Evolutionary conservation across 2,888 invertebrate genomes (phyloP).

Genomic region (Dicranocentrus wangi): DNA sequence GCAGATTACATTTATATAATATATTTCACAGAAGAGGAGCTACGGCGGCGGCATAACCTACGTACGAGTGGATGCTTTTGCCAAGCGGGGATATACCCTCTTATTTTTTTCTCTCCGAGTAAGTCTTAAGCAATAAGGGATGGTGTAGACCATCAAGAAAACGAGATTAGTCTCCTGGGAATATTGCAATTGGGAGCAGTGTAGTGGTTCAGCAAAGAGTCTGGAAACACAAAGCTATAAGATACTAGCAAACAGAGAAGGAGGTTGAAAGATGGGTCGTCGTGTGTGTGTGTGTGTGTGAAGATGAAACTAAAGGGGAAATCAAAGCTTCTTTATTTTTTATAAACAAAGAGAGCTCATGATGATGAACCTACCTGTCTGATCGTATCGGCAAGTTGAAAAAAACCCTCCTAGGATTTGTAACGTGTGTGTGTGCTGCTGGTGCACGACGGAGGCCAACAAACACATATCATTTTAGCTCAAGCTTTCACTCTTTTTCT

Average conservation of each 20-base stretch:
- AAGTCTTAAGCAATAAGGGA: slow-evolving; percentile 1
- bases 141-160: slow-evolving; percentile 44
- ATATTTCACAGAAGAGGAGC: background rate
- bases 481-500: too few relatives aligned
- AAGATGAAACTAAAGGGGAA: slow-evolving; percentile 11
- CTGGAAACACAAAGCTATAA: background rate
- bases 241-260: background rate
- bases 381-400: background rate
- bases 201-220: background rate
- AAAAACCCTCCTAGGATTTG: background rate
- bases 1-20: too few relatives aligned
- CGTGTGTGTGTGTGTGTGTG: too few relatives aligned
- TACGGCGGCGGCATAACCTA: too few relatives aligned
- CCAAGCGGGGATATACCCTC: too few relatives aligned
- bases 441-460: too few relatives aligned
- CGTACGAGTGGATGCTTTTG: too few relatives aligned
- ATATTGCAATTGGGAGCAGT: slow-evolving; percentile 20
- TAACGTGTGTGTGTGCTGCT: too few relatives aligned
- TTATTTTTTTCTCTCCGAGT: too few relatives aligned
- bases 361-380: slow-evolving; percentile 1
- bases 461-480: too few relatives aligned
- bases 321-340: slow-evolving; percentile 14
- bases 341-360: background rate
- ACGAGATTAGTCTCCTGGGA: slow-evolving; percentile 50
- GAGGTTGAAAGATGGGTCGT: background rate